These are phyloP conservation scores for Cyaniris semiargus DNA, from an alignment of 2,888 invertebrate genomes.

Conservation along the genomic window DNA sequence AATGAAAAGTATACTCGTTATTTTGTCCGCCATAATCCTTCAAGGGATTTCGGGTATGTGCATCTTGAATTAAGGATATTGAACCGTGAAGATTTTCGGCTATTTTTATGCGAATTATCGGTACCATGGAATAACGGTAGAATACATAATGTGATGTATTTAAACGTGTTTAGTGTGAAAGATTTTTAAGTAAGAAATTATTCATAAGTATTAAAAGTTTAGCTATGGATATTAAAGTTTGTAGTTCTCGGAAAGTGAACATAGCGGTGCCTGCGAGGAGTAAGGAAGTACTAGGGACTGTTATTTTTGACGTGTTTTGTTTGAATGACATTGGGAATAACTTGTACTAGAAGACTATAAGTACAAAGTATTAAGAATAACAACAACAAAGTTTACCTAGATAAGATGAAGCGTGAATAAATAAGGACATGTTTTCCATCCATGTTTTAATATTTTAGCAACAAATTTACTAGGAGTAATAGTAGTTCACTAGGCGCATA, in stretches of 20 bases:
- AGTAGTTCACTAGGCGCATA: no score
- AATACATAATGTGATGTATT: neutral
- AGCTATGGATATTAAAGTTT: neutral
- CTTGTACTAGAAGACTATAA: no score
- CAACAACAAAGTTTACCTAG: no score
- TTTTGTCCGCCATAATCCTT: constrained; percentile 19
- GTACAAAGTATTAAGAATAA: no score
- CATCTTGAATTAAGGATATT: constrained; percentile 19
- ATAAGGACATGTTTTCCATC: no score
- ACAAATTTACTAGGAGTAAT: no score
- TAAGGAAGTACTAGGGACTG: neutral
- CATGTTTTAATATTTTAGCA: no score
- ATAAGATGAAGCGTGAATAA: no score
- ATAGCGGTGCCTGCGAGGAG: neutral
- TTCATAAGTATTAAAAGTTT: constrained; percentile 2
- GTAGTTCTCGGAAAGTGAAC: neutral
- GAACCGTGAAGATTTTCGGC: constrained; percentile 7
- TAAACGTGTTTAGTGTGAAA: constrained; percentile 11
- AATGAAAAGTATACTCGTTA: constrained; percentile 27
- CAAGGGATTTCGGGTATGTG: constrained; percentile 7
- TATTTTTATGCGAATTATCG: constrained; percentile 10
- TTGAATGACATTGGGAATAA: neutral
- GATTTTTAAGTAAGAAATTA: constrained; percentile 14
- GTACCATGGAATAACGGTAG: constrained; percentile 11
- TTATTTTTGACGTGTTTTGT: neutral